phyloP scores from a whole-genome alignment of 1,140 invertebrate genomes.

The Spodoptera frugiperda region DNA sequence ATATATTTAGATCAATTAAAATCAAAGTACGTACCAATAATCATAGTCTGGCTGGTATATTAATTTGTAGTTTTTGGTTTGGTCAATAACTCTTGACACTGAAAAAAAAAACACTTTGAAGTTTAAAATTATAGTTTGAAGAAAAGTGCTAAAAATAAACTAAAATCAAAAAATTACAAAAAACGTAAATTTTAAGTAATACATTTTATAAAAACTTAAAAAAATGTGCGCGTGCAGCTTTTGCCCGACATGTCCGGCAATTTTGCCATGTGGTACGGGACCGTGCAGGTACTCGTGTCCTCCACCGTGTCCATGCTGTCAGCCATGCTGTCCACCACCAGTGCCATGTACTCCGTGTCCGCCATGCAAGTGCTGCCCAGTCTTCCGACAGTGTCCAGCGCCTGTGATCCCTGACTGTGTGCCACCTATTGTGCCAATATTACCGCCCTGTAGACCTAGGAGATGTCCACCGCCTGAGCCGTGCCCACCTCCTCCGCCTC shows the following conservation, averaged over 20 bases:
- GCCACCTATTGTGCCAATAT: slow-evolving; percentile 71
- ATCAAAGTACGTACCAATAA: no score
- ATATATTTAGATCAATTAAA: no score
- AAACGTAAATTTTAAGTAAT: slow-evolving; percentile 17
- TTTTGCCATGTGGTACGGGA: slow-evolving; percentile 71
- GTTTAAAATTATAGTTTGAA: slow-evolving; percentile 17
- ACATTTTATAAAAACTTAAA: slow-evolving; percentile 38
- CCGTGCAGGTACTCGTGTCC: slow-evolving; percentile 70
- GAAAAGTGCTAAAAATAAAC: slow-evolving; percentile 39
- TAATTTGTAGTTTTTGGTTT: no score
- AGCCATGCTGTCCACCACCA: slow-evolving; percentile 75
- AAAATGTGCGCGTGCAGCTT: slow-evolving; percentile 70
- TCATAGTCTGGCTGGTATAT: no score
- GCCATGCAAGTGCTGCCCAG: slow-evolving; percentile 69
- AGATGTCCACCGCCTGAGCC: slow-evolving; percentile 65
- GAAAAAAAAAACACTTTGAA: slow-evolving; percentile 36
- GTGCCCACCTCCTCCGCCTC: slow-evolving; percentile 66
- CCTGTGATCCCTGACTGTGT: slow-evolving; percentile 75
- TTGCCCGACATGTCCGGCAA: slow-evolving; percentile 75
- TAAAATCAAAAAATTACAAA: slow-evolving; percentile 50
- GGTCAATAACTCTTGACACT: background rate
- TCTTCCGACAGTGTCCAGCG: slow-evolving; percentile 70
- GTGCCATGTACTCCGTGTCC: slow-evolving; percentile 76
- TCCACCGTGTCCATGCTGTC: slow-evolving; percentile 66
- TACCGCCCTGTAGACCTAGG: slow-evolving; percentile 72